A percentile compares a stretch with the other conserved stretches of the same genome.
These are phyloP conservation scores for Patella caerulea DNA, from an alignment of 2,888 invertebrate species.

Conservation along the genomic window DNA sequence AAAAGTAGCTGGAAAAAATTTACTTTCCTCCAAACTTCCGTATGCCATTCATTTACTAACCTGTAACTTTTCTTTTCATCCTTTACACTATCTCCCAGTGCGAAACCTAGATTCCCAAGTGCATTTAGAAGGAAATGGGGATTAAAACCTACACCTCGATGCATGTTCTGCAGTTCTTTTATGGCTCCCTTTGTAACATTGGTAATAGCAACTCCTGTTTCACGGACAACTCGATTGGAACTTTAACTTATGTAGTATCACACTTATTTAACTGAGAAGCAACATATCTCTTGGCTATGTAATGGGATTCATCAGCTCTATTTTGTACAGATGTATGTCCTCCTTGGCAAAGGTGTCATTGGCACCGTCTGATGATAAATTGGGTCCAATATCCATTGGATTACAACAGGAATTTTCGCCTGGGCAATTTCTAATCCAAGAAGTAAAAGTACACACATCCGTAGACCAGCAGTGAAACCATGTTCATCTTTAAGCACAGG, in stretches of 20 bases:
- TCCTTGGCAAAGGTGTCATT: not conserved
- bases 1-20: not conserved
- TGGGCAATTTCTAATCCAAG: not conserved
- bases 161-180: slow-evolving; percentile 11
- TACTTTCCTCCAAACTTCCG: slow-evolving; percentile 15
- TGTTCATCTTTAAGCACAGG: too few relatives aligned
- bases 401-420: not conserved
- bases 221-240: slow-evolving; percentile 9
- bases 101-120: slow-evolving; percentile 11
- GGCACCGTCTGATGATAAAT: not conserved
- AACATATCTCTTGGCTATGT: slow-evolving; percentile 29
- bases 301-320: slow-evolving; percentile 15
- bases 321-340: not conserved
- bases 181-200: slow-evolving; percentile 29
- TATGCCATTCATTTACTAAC: not conserved
- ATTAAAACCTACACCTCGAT: not conserved
- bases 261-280: slow-evolving; percentile 17
- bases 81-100: slow-evolving; percentile 11
- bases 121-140: slow-evolving; percentile 7
- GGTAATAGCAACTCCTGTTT: slow-evolving; percentile 27
- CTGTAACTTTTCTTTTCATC: slow-evolving; percentile 6
- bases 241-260: not conserved
- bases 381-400: too few relatives aligned
- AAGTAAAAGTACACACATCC: not conserved
- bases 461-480: not conserved